phyloP scores from a whole-genome alignment of 2,888 invertebrate species.

The Oasisia sp. region DNA sequence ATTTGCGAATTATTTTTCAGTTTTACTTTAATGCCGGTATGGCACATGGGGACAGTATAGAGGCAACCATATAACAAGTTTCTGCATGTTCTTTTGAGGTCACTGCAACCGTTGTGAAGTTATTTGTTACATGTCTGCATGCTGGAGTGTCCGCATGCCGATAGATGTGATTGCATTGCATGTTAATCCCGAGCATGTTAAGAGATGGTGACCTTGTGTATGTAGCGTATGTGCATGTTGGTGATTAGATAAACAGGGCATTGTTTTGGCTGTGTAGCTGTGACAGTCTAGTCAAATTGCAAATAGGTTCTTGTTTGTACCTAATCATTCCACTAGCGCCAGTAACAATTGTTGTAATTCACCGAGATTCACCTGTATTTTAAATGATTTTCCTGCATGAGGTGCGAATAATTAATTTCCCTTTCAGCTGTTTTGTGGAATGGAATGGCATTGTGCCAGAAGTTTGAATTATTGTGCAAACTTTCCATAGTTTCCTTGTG shows the following conservation, averaged over 20 bases:
- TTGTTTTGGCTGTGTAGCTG: neutral
- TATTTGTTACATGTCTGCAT: neutral
- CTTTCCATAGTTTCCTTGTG: neutral
- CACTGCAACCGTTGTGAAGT: neutral
- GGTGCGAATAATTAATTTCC: neutral
- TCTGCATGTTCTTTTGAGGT: neutral
- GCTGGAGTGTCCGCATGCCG: neutral
- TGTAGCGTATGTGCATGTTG: neutral
- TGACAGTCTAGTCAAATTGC: constrained; percentile 1
- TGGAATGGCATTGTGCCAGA: neutral
- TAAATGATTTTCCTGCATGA: neutral
- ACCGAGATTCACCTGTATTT: neutral
- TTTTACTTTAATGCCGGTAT: neutral
- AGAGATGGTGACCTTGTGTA: neutral
- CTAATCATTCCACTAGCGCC: constrained; percentile 3
- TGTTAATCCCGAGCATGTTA: neutral
- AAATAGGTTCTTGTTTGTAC: neutral
- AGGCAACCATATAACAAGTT: neutral
- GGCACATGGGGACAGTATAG: neutral
- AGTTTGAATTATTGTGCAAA: neutral
- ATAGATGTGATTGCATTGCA: neutral
- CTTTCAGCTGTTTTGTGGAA: neutral
- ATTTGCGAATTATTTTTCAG: too few relatives aligned
- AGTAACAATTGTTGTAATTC: neutral
- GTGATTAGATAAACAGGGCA: neutral